Conservation (phyloP, 37 sponge, comb jelly and placozoan species). For the Halichondria panicea region DNA sequence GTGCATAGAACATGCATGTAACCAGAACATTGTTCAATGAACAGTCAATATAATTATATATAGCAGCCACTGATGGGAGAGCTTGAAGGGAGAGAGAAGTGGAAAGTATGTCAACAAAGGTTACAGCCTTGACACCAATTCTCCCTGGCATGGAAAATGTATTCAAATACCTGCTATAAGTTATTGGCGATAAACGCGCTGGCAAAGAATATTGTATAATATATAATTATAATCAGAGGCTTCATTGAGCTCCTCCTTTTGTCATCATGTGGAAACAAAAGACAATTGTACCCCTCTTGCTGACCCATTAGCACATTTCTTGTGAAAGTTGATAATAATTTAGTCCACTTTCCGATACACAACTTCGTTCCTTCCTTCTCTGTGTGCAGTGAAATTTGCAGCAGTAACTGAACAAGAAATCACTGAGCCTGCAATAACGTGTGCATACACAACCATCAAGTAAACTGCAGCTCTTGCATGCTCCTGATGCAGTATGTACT, state of each 20-base stretch:
- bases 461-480: no score
- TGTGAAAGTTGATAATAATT: no score
- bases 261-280: no score
- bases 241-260: no score
- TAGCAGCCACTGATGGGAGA: background rate
- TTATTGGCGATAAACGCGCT: constrained; percentile 53
- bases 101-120: constrained; percentile 1
- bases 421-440: constrained; percentile 57
- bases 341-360: constrained; percentile 47
- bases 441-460: no score
- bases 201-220: no score
- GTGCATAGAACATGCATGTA: no score
- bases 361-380: constrained; percentile 71
- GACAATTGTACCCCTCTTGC: no score
- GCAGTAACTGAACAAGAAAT: constrained; percentile 82
- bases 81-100: background rate
- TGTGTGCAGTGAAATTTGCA: constrained; percentile 67
- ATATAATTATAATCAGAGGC: no score
- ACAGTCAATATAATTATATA: no score
- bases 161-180: background rate
- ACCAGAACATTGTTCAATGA: constrained; percentile 23
- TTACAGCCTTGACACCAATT: constrained; percentile 5
- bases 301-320: no score
- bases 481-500: no score
- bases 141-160: constrained; percentile 28